These are phyloP conservation scores for Macrosteles quadrilineatus DNA, from an alignment of 1,140 invertebrate species.

Conservation along the genomic window DNA sequence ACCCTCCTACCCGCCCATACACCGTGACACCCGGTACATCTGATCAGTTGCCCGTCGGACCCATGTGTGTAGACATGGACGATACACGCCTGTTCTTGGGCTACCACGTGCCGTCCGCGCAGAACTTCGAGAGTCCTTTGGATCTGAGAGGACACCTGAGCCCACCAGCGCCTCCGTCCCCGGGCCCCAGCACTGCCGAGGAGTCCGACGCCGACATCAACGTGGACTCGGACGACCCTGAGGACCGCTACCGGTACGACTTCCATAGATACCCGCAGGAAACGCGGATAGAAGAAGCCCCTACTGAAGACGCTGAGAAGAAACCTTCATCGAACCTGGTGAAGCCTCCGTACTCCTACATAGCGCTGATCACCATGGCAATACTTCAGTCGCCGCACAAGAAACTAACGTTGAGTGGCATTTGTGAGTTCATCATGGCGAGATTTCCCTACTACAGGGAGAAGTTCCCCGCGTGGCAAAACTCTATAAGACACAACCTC, in stretches of 20 bases:
- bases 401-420: constrained; percentile 94
- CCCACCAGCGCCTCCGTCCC: constrained; percentile 29
- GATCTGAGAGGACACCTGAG: constrained; percentile 36
- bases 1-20: no score
- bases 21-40: not conserved
- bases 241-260: constrained; percentile 21
- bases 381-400: constrained; percentile 97
- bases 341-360: constrained; percentile 98
- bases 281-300: not conserved
- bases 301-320: constrained; percentile 32
- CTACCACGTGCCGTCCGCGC: constrained; percentile 35
- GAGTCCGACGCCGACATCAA: constrained; percentile 44
- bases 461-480: constrained; percentile 96
- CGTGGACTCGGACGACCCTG: constrained; percentile 45
- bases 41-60: constrained; percentile 16
- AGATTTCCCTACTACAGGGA: constrained; percentile 95
- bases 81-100: constrained; percentile 41
- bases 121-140: constrained; percentile 36
- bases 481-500: constrained; percentile 96
- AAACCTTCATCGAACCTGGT: constrained; percentile 49
- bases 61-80: constrained; percentile 44
- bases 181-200: constrained; percentile 32
- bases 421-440: constrained; percentile 99
- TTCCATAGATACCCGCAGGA: constrained; percentile 32
- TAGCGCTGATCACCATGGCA: constrained; percentile 97